Base-by-base conservation (phyloP, 2,113 vertebrate genomes). In the Varanus salvator region DNA sequence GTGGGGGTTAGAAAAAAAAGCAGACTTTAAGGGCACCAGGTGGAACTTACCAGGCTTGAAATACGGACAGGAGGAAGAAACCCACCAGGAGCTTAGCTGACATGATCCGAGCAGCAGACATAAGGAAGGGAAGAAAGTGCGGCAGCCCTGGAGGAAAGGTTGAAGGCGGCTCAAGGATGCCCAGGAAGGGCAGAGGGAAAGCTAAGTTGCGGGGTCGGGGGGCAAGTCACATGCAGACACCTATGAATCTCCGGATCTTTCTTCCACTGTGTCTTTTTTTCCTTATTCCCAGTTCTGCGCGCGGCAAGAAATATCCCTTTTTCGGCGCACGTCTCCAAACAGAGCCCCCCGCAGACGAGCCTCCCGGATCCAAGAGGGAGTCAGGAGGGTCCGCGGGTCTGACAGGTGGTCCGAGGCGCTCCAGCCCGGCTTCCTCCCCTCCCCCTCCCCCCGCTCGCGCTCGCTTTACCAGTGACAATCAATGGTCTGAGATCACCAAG, bases 31-130 rank as follows among this genome's bases (percentile, higher is more conserved):
- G 64, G 31, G 15, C 82, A 88, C 38, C 29, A 54, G 64, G 89
- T 77, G 87, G 44, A 94, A 98, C 99, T 98, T 96, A 99, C 99
- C 98, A 96, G 54, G 97, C 97, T 78, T 97, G 95, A 68, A 98
- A 97, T 85, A 97, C 97, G 0, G 98, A 98, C 90, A 99, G 96
- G 64, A 99, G 97, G 89, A 97, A 96, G 91, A 98, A 94, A 87
- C 95, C 92, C 71, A 96, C 93, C 95, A 98, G 92, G 68, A 97
- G 96, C 95, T 94, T 97, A 92, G 97, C 90, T 90, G 97, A 96
- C 98, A 99, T 99, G 96, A 96, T 97, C 96, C 72, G 86, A 82
- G 92, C 91, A 88, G 91, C 74, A 86, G 72, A 68, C 29, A 88
- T 80, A 52, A 25, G 48, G 82, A 91, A 93, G 95, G 92, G 94